phyloP scores from a whole-genome alignment of 2,113 vertebrate genomes.

The Ifrita kowaldi region DNA sequence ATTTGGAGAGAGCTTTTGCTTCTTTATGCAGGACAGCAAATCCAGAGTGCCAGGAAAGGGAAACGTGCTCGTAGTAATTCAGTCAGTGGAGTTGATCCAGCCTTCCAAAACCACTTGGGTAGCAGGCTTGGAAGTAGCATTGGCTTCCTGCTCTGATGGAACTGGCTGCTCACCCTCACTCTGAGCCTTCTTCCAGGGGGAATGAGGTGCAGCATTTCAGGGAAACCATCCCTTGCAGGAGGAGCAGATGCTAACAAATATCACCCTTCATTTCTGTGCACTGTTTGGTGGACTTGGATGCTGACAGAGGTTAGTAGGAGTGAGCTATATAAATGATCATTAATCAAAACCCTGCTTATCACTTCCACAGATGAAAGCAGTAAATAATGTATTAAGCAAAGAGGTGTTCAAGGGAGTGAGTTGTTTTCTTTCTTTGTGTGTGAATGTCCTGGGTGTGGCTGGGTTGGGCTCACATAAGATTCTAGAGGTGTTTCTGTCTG shows the following conservation, averaged over 20 bases:
- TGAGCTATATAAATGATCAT: background rate
- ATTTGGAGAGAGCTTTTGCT: background rate
- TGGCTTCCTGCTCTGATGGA: background rate
- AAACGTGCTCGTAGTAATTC: background rate
- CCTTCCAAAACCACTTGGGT: background rate
- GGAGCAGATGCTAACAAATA: background rate
- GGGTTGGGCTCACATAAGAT: background rate
- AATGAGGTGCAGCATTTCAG: background rate
- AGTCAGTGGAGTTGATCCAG: background rate
- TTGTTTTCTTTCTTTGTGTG: background rate
- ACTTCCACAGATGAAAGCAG: background rate
- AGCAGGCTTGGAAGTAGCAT: background rate
- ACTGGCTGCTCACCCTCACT: background rate
- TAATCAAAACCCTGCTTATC: background rate
- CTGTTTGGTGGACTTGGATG: background rate
- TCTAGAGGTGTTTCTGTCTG: background rate
- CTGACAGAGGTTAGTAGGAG: background rate
- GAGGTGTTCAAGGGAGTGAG: background rate
- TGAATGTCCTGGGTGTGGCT: background rate
- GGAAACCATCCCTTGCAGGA: background rate
- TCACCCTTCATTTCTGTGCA: background rate
- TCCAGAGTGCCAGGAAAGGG: background rate
- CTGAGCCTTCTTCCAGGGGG: background rate
- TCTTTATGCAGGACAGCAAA: background rate
- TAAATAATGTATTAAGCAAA: background rate